These are phyloP conservation scores for Ceraclea dissimilis DNA, from an alignment of 2,888 invertebrate genomes.

Conservation along the genomic window DNA sequence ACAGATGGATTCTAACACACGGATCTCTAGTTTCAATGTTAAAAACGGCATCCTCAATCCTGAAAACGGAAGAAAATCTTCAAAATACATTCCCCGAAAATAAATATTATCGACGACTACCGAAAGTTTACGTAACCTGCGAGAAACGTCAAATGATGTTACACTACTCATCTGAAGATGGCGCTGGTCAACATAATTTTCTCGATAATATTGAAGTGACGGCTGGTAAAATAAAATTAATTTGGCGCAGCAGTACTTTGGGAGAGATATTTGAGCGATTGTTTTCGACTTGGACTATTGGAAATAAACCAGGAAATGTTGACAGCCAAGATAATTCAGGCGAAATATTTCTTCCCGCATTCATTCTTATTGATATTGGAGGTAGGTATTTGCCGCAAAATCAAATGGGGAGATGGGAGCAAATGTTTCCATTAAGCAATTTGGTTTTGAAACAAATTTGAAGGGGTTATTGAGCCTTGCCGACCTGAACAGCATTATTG, in stretches of 20 bases:
- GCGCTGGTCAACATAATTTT: not conserved
- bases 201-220: constrained; percentile 1
- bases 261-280: constrained; percentile 43
- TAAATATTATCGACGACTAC: constrained; percentile 7
- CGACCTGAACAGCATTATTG: too few species aligned
- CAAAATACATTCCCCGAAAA: not conserved
- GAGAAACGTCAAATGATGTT: not conserved
- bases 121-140: constrained; percentile 11
- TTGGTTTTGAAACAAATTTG: too few species aligned
- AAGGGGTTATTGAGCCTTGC: too few species aligned
- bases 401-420: too few species aligned
- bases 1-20: constrained; percentile 19
- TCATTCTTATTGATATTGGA: constrained; percentile 44
- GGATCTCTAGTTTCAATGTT: constrained; percentile 17
- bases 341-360: constrained; percentile 43
- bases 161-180: not conserved
- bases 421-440: too few species aligned
- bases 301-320: constrained; percentile 39
- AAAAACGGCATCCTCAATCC: constrained; percentile 8
- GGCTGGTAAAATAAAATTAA: constrained; percentile 21
- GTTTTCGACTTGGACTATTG: constrained; percentile 48
- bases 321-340: constrained; percentile 40
- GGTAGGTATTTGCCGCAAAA: constrained; percentile 17
- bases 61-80: not conserved
- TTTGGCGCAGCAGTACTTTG: constrained; percentile 50